Evolutionary conservation across 2,797 vertebrate genomes (phyloP).

Genomic region (Microtus agrestis): DNA sequence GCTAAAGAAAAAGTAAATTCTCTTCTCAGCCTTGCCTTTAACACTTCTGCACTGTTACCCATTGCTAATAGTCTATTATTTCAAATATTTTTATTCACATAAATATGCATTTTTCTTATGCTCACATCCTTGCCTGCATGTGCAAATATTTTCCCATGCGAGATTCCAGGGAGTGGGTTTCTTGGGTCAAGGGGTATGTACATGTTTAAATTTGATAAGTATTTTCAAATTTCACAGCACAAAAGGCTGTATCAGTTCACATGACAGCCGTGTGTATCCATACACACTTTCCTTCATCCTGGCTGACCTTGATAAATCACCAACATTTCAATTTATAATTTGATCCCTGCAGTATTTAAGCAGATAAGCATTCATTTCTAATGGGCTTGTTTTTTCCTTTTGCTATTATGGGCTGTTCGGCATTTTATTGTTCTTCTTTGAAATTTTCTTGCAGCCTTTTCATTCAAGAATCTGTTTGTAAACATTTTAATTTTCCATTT

Average conservation of each 20-base stretch:
- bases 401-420: not conserved
- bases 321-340: constrained; percentile 71
- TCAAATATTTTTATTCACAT: constrained; percentile 45
- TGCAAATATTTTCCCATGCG: constrained; percentile 69
- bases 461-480: not conserved
- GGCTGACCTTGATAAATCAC: constrained; percentile 38
- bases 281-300: constrained; percentile 52
- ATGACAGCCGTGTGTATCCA: constrained; percentile 37
- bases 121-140: constrained; percentile 2
- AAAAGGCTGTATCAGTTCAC: constrained; percentile 53
- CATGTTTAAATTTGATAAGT: constrained; percentile 81
- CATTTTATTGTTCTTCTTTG: not conserved
- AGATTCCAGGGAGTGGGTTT: constrained; percentile 58
- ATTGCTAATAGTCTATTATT: not conserved
- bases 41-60: not conserved
- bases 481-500: constrained; percentile 38
- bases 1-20: constrained; percentile 10
- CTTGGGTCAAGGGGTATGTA: constrained; percentile 67
- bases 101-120: constrained; percentile 41
- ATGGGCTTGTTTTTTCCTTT: not conserved
- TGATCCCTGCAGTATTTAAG: constrained; percentile 47
- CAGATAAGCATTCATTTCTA: constrained; percentile 42
- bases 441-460: constrained; percentile 14
- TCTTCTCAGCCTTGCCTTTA: constrained; percentile 13
- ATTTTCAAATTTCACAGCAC: constrained; percentile 61